Conservation (phyloP, 2,797 vertebrate genomes). For the Xenops minutus region DNA sequence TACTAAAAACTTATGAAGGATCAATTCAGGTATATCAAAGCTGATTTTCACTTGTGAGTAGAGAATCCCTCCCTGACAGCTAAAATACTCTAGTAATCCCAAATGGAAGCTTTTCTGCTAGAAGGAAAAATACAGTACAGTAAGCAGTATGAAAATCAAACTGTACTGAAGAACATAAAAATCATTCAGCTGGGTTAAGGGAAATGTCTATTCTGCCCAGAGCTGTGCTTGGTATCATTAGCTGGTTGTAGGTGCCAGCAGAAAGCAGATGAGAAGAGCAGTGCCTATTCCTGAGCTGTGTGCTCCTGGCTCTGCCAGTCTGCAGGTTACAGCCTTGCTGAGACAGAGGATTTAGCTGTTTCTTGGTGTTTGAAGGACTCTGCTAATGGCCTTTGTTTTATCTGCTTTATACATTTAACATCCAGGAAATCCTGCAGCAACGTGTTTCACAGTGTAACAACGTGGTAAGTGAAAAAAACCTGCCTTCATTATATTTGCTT, state of each 20-base stretch:
- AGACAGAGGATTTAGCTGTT: not conserved
- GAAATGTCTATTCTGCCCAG: not conserved
- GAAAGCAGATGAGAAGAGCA: not conserved
- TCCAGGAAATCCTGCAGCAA: not conserved
- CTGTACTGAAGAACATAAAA: not conserved
- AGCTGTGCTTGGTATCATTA: not conserved
- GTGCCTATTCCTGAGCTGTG: not conserved
- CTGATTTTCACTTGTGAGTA: not conserved
- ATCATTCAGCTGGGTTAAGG: not conserved
- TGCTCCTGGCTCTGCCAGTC: not conserved
- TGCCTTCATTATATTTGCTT: not conserved
- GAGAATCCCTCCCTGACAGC: not conserved
- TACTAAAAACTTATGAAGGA: not conserved
- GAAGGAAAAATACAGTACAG: not conserved
- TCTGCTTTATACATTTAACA: not conserved
- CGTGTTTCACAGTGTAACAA: not conserved
- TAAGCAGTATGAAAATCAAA: not conserved
- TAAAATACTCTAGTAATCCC: not conserved
- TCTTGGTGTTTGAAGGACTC: not conserved
- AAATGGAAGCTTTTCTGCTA: not conserved
- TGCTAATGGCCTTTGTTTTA: not conserved
- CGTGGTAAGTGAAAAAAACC: not conserved
- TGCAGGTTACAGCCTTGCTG: not conserved
- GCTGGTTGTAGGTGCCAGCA: not conserved
- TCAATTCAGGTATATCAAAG: not conserved